Percentiles rank a stretch among this genome's conserved stretches.
These are phyloP conservation scores for Chouioia cunea DNA, from an alignment of 2,888 invertebrate genomes.

Conservation along the genomic window DNA sequence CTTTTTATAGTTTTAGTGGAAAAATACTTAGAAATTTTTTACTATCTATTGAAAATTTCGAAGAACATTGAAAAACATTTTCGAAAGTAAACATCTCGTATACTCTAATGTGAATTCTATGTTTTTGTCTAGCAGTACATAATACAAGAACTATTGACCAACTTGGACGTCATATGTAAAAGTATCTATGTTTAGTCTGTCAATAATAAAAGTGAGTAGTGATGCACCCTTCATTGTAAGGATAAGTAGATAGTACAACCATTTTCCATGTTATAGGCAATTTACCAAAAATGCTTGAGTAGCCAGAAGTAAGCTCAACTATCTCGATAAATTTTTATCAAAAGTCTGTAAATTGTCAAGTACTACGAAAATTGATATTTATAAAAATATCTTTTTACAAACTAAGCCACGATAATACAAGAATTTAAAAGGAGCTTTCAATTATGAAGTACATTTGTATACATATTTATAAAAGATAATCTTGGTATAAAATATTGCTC, in stretches of 20 bases:
- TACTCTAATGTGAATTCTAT: neutral
- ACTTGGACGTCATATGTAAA: slow-evolving; percentile 8
- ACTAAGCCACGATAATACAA: slow-evolving; percentile 10
- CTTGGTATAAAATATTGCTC: slow-evolving; percentile 11
- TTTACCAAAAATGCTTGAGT: slow-evolving; percentile 45
- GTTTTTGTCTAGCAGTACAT: neutral
- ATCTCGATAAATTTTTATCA: slow-evolving; percentile 10
- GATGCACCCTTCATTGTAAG: slow-evolving; percentile 25
- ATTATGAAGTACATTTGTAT: slow-evolving; percentile 32
- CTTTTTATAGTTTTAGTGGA: slow-evolving; percentile 24
- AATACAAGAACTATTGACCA: neutral
- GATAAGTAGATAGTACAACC: slow-evolving; percentile 32
- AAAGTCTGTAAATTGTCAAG: neutral
- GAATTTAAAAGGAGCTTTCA: slow-evolving; percentile 37
- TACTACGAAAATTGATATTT: slow-evolving; percentile 36
- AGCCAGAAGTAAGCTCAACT: slow-evolving; percentile 38
- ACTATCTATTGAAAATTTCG: neutral
- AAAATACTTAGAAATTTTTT: slow-evolving; percentile 20
- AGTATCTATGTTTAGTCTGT: slow-evolving; percentile 40
- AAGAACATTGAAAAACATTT: neutral
- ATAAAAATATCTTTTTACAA: slow-evolving; percentile 25
- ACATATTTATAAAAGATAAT: slow-evolving; percentile 23
- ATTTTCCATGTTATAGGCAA: slow-evolving; percentile 31
- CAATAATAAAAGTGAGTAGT: slow-evolving; percentile 41
- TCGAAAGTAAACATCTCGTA: neutral